Evolutionary conservation across 2,113 vertebrate species (phyloP), one percentile per base, ranked within the genome.

Genomic region (Passer domesticus): DNA sequence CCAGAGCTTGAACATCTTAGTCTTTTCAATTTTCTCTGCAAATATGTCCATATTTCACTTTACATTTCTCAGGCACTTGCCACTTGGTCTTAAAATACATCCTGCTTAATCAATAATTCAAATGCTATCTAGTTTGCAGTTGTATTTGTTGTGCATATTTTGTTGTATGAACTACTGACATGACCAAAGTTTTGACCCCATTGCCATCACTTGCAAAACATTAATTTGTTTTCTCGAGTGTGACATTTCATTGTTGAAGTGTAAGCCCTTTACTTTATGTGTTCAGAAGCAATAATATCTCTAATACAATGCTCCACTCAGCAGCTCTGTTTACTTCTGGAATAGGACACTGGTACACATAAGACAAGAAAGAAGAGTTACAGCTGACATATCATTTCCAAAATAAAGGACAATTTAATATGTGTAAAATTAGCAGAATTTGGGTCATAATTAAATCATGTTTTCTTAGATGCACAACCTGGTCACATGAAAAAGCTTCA

Each of bases 31-130:
- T 85, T 68, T 41, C 43, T 72, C 21, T 60, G 28, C 37, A 82
- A 70, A 43, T 41, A 49, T n/a, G 13, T 49, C 37, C n/a, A 23
- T 47, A 59, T 87, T 86, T 94, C 68, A 47, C 35, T 56, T n/a
- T 30, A 35, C 6, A 27, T 74, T 59, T 89, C 73, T 92, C 28
- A 83, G 67, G 28, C 28, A 91, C 6, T 23, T 92, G 24, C 10
- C 53, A 72, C 70, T 76, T 94, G 11, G 2, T 79, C 37, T 83
- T 64, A 72, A 89, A 84, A 82, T 46, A 60, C 11, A 66, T 39
- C 25, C 53, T 91, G 11, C 25, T 53, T 83, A 58, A 92, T 90
- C 75, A 92, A 60, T 94, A 91, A 91, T 87, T 84, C 21, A 91
- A 89, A 76, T 59, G 46, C 30, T 55, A 58, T 73, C 75, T 80